Percentiles rank a stretch among this genome's conserved stretches.
These are phyloP conservation scores for Anabacerthia variegaticeps DNA, from an alignment of 2,797 vertebrate species.

Conservation along the genomic window DNA sequence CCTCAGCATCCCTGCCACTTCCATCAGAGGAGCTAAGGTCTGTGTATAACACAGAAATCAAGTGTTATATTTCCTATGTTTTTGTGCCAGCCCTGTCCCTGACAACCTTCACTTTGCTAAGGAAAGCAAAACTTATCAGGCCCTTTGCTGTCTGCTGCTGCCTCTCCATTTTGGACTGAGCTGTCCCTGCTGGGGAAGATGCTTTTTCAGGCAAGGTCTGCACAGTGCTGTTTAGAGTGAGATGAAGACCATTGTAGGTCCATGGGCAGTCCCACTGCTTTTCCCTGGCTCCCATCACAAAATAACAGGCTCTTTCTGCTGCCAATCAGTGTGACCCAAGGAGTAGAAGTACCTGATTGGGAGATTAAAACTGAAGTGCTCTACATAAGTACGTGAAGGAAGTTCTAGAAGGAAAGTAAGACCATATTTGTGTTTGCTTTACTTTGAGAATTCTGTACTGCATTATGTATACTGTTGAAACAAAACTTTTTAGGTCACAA, in stretches of 20 bases:
- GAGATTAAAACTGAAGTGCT: not conserved
- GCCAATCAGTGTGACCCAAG: not conserved
- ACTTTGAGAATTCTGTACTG: not conserved
- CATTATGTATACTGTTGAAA: not conserved
- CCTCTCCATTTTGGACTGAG: not conserved
- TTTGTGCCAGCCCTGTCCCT: not conserved
- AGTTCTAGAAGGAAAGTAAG: not conserved
- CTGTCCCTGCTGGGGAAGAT: not conserved
- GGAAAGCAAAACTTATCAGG: not conserved
- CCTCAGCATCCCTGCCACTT: not conserved
- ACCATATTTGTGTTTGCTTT: not conserved
- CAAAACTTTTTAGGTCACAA: not conserved
- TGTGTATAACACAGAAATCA: accelerated
- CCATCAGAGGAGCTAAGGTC: not conserved
- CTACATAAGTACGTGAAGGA: not conserved
- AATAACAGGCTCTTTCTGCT: not conserved
- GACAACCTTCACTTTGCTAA: not conserved
- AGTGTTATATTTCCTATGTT: not conserved
- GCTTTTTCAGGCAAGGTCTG: not conserved
- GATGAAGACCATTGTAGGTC: not conserved
- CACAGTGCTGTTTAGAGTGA: not conserved
- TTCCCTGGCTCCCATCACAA: not conserved
- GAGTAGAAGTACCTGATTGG: not conserved
- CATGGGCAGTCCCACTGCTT: not conserved
- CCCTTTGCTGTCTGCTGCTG: not conserved